phyloP scores from a whole-genome alignment of 2,888 invertebrate species.

The Drosophila heteroneura region DNA sequence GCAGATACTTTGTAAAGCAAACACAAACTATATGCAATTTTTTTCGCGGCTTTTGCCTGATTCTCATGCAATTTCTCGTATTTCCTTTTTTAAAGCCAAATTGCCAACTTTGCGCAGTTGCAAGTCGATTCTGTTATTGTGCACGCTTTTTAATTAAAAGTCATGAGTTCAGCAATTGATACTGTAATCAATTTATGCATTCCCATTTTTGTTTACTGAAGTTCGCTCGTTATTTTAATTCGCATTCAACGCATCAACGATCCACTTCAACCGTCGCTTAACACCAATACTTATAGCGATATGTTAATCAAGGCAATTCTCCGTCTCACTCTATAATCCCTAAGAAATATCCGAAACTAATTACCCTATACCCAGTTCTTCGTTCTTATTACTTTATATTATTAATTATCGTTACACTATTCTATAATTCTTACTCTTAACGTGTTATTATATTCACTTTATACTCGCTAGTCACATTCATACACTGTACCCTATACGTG shows the following conservation, averaged over 20 bases:
- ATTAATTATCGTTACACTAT: neutral
- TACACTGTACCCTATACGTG: neutral
- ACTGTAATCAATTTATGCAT: conserved; percentile 69
- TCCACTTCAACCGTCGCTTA: conserved; percentile 1
- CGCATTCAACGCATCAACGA: conserved; percentile 20
- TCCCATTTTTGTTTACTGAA: conserved; percentile 42
- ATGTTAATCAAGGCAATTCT: conserved; percentile 10
- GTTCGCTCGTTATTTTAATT: conserved; percentile 33
- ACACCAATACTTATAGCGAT: conserved; percentile 2
- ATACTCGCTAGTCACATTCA: neutral
- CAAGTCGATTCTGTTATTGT: conserved; percentile 35
- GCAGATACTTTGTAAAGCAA: conserved; percentile 15
- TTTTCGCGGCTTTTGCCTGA: conserved; percentile 22
- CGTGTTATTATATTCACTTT: neutral
- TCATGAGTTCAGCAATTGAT: conserved; percentile 75
- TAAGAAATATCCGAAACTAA: neutral
- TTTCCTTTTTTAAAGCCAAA: conserved; percentile 60
- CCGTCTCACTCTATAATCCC: neutral
- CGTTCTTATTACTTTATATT: neutral
- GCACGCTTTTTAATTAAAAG: conserved; percentile 72
- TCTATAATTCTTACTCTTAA: neutral
- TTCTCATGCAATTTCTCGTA: conserved; percentile 35
- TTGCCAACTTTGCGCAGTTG: conserved; percentile 52
- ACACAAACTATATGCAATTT: conserved; percentile 11
- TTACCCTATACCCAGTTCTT: neutral